phyloP scores from a whole-genome alignment of 1,140 invertebrate genomes.

The Forficula auricularia region DNA sequence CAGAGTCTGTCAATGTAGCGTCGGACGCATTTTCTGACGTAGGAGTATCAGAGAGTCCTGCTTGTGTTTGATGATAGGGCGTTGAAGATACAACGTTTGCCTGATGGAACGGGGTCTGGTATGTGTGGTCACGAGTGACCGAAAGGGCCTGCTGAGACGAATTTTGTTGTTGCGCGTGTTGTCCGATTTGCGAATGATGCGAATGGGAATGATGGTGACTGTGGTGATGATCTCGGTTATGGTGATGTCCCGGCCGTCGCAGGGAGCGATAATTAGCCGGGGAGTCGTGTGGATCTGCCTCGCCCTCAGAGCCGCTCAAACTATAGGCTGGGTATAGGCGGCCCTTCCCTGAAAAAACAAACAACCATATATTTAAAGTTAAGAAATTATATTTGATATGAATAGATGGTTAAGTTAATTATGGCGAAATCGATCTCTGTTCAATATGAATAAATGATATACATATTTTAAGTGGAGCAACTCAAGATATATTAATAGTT shows the following conservation, averaged over 20 bases:
- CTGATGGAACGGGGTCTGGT: conserved; percentile 29
- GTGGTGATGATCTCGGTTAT: conserved; percentile 18
- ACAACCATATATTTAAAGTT: too few relatives aligned
- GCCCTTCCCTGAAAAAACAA: conserved; percentile 38
- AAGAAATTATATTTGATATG: too few relatives aligned
- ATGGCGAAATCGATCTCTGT: too few relatives aligned
- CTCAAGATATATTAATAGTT: too few relatives aligned
- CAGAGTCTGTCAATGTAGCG: conserved; percentile 62
- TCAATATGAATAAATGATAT: too few relatives aligned
- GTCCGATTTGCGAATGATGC: conserved; percentile 28
- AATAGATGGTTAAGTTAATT: too few relatives aligned
- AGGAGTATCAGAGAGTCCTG: conserved; percentile 53
- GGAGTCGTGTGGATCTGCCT: conserved; percentile 29
- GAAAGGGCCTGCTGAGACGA: conserved; percentile 1
- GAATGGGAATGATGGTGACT: conserved; percentile 23
- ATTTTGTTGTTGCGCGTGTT: conserved; percentile 5
- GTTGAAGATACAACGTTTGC: conserved; percentile 10
- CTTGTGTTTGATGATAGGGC: conserved; percentile 26
- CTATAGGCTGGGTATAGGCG: conserved; percentile 49
- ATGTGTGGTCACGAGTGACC: conserved; percentile 13
- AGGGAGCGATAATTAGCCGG: conserved; percentile 23
- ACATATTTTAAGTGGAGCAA: too few relatives aligned
- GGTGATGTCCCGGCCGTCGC: conserved; percentile 23
- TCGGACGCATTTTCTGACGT: conserved; percentile 63
- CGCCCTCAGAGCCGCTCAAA: conserved; percentile 40